phyloP scores from a whole-genome alignment of 2,888 invertebrate genomes.

The Coelinius sp. region DNA sequence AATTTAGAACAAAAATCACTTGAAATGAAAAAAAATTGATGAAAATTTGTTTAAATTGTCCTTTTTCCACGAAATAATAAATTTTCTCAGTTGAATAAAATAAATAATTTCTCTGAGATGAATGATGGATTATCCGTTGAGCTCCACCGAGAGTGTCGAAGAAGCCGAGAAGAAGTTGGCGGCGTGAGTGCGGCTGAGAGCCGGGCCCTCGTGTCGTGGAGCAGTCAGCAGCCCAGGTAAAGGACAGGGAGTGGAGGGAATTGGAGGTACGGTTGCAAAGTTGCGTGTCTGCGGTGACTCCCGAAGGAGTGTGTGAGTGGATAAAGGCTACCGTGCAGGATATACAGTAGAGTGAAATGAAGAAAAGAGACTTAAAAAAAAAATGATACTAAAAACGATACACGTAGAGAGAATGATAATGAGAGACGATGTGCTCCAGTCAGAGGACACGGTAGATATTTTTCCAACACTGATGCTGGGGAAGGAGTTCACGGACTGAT shows the following conservation, averaged over 20 bases:
- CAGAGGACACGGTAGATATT: slow-evolving; percentile 23
- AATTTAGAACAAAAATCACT: background rate
- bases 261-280: slow-evolving; percentile 3
- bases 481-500: slow-evolving; percentile 13
- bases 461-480: slow-evolving; percentile 6
- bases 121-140: slow-evolving; percentile 4
- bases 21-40: background rate
- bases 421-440: slow-evolving; percentile 31
- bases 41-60: background rate
- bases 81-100: background rate
- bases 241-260: slow-evolving; percentile 53
- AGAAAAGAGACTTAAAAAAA: background rate
- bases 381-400: background rate
- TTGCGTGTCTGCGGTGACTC: slow-evolving; percentile 53
- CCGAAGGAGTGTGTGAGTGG: slow-evolving; percentile 23
- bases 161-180: slow-evolving; percentile 28
- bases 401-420: slow-evolving; percentile 28
- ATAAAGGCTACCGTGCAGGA: slow-evolving; percentile 20
- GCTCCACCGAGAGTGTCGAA: slow-evolving; percentile 14
- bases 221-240: slow-evolving; percentile 26
- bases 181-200: slow-evolving; percentile 25
- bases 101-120: background rate
- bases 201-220: slow-evolving; percentile 35
- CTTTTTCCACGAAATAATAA: background rate
- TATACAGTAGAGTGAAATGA: background rate